Evolutionary conservation across 2,797 vertebrate species (phyloP), one percentile per base, ranked within the genome.

Genomic region (Sternotherus odoratus): DNA sequence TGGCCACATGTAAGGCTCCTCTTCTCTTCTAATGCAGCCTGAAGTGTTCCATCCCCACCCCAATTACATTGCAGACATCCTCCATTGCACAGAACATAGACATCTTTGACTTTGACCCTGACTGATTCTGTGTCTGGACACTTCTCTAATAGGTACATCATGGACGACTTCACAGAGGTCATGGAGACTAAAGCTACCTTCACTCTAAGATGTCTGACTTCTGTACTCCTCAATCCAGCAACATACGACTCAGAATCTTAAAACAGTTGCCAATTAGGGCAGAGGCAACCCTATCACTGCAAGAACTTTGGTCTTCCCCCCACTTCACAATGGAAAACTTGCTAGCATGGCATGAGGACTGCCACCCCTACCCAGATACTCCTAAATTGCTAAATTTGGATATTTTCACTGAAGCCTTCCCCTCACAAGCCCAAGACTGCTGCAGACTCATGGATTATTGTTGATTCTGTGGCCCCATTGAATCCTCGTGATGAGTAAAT

Each of bases 291-390:
- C 10, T 83, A 26, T 78, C 77, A 63, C 39, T 90, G 9, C 57
- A 85, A 88, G 90, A 93, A 33, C 57, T 86, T 79, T 92, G 81
- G 7, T 79, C 83, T 43, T 92, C 63, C 63, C 26, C 33, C 36
- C n/a, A 39, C 15, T 16, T n/a, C 10, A 15, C 21, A 28, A 88
- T 10, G 72, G 92, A 81, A 75, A 43, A 11, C 26, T 80, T 56
- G 10, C 28, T 84, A 26, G 54, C 69, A 19, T 48, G 78, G 63
- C 56, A 84, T 80, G 66, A 86, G 72, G 77, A 90, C 87, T 82
- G 88, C 53, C 0, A 1, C 93, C 90, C 50, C 72, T 79, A 86
- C 84, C 53, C 77, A 85, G n/a, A 63, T 69, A 46, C 13, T 36
- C 51, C 43, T 92, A 77, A 57, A 94, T 30, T 36, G 49, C 43